Base-by-base conservation (phyloP, 2,113 vertebrate genomes). In the Platysteira castanea region DNA sequence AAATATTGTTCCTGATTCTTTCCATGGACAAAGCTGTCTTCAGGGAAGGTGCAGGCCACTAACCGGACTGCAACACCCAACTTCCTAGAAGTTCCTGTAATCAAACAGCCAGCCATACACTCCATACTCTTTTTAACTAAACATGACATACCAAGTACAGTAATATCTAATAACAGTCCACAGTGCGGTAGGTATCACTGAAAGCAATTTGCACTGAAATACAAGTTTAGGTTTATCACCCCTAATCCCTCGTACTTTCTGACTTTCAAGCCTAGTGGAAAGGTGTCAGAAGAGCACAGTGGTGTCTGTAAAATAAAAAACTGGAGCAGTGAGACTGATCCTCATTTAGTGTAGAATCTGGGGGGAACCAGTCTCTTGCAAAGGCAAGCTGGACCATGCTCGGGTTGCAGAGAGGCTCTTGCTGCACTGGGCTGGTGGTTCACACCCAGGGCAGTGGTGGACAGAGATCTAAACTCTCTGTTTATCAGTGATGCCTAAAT, bases 301-400 rank as follows among this genome's bases (percentile, higher is more conserved):
- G 8, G 6, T 83, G 9, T 3, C 28, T 61, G 30, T 42, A 73
- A 68, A 75, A 59, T 17, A 21, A 42, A 90, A 82, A 27, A 7
- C 7, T 37, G 6, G 11, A 39, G 15, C 14, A 54, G 16, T 47
- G 70, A 85, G 24, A 15, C 18, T 41, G 47, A 33, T 67, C 2
- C 11, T 15, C 26, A 4, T 14, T 21, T 47, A 37, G 22, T 16
- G 39, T 16, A 35, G 33, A 12, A 68, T 35, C 35, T 17, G 52
- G 17, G 5, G 12, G 7, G 6, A 75, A 8, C 23, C 1, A 2
- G 26, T 24, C 6, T 18, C 67, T 75, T 50, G 44, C 14, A 26
- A 75, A n/a, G 16, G 49, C 44, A 64, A 39, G 28, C 5, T 65
- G 56, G 22, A 79, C 20, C 0, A 1, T 16, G 27, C 8, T 1